Base-by-base conservation (phyloP, 2,797 vertebrate species). In the Lemur catta region DNA sequence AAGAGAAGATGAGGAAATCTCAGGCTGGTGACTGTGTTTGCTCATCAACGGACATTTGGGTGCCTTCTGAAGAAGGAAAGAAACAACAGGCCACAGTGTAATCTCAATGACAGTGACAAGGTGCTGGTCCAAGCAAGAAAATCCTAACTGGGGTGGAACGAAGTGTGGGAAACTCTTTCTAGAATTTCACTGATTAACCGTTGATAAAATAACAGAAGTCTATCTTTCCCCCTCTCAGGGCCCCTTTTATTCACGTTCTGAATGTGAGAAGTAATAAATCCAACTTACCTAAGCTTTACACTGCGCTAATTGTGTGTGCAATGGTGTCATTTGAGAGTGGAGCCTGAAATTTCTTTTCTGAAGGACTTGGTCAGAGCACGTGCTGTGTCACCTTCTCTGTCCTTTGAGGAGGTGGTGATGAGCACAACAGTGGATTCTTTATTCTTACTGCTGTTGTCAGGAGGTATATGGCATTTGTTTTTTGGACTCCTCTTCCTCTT, bases 81-180 rank as follows among this genome's bases (percentile, higher is more conserved):
- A 97, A 95, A 61, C 67, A 88, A 80, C 86, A 95, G 96, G 46
- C 84, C 78, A 43, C 93, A 28, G 94, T 75, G 22, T 43, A 84
- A 84, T 94, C 91, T 78, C 89, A 91, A 94, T 22, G 26, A 43
- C 41, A 52, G 89, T 86, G 84, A 91, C 85, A 92, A 81, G 94
- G 92, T 86, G 74, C 81, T 88, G 41, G 89, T 82, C 35, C 86
- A 94, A 96, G 94, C 80, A 82, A 93, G 61, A 92, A 96, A 97
- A 95, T 96, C 74, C 90, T 92, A 88, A 94, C 84, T 90, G 81
- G 63, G 55, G 79, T 96, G 93, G 93, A 96, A 95, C 15, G 71
- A 97, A 97, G 89, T 97, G 97, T 97, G 98, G 96, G 98, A 97
- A 97, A 97, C 94, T 97, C 92, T 93, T 90, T 97, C 97, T 97